Base-by-base conservation (phyloP, 2,113 vertebrate species). In the Ictalurus furcatus region DNA sequence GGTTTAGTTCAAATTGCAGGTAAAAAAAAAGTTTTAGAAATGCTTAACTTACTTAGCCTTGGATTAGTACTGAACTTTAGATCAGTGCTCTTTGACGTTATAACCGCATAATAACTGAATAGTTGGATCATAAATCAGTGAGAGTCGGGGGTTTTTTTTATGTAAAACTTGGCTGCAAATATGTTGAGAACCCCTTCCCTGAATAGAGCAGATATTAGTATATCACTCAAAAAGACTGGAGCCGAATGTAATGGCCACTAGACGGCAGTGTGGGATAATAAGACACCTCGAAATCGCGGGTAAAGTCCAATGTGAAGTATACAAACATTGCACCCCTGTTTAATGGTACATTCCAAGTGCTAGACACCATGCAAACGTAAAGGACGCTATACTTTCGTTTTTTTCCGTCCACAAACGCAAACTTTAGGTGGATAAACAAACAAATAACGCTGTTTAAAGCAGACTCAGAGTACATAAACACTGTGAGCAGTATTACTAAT, bases 251-350 rank as follows among this genome's bases (percentile, higher is more conserved):
- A 52, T 69, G 6, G 25, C 61, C 90, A 83, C 84, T 84, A 91
- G 88, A 65, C 23, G 73, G 52, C 25, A 9, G 69, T 90, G 65
- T 76, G 7, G 28, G 87, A 61, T 63, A 87, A 78, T 19, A 30
- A 73, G 56, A 74, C 1, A 34, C 19, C 56, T 28, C 9, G 28
- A 73, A 52, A 13, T 59, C 6, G 23, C 23, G 7, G 85, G 85
- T 48, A 82, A 59, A 56, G 48, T 52, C 48, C 48, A 52, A 52
- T 52, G 48, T 11, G 48, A 52, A 9, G 48, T 1, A 52, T 9
- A 52, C 48, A 52, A 52, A 52, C 48, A 52, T 11, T 52, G 48
- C 8, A 89, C 54, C 54, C 54, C 54, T 16, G 2, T 16, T 61
- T 23, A 12, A n/a, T 86, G 88, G 88, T 81, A 85, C 63, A 3